A percentile compares a stretch with the other conserved stretches of the same genome.
These are phyloP conservation scores for Zygogramma bicolorata DNA, from an alignment of 2,888 invertebrate genomes.

Conservation along the genomic window DNA sequence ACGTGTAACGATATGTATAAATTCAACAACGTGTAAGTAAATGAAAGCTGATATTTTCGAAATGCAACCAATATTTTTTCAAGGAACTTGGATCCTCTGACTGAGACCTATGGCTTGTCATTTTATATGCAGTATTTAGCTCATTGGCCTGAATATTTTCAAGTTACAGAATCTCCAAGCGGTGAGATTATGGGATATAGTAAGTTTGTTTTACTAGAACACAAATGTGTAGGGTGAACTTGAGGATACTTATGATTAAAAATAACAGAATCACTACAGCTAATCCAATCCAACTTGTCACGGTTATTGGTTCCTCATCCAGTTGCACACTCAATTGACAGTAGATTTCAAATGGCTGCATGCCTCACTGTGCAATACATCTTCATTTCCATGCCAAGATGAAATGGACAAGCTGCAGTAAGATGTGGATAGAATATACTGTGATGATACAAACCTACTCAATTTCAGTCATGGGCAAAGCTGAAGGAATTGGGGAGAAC, in stretches of 20 bases:
- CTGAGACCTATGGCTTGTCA: constrained; percentile 94
- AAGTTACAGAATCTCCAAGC: constrained; percentile 95
- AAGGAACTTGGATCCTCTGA: constrained; percentile 96
- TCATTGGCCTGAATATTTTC: constrained; percentile 99
- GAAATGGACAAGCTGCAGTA: too few relatives aligned
- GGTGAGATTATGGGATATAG: constrained; percentile 99
- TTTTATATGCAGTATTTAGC: constrained; percentile 98
- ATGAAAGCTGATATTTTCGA: too few relatives aligned
- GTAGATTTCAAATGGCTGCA: too few relatives aligned
- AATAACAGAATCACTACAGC: too few relatives aligned
- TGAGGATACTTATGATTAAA: too few relatives aligned
- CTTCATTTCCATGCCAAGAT: too few relatives aligned
- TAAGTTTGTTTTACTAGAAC: constrained; percentile 69
- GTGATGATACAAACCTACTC: not conserved
- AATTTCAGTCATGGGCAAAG: constrained; percentile 96
- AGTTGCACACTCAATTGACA: too few relatives aligned
- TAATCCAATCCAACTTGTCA: too few relatives aligned
- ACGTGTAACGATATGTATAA: constrained; percentile 94
- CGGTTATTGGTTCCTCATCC: too few relatives aligned
- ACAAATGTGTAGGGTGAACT: too few relatives aligned
- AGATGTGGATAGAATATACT: too few relatives aligned
- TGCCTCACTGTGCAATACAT: too few relatives aligned
- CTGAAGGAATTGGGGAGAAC: constrained; percentile 94
- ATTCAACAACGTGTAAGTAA: constrained; percentile 96
- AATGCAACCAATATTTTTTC: constrained; percentile 56